phyloP scores from a whole-genome alignment of 2,797 vertebrate genomes.

The Sebastes oblongus region DNA sequence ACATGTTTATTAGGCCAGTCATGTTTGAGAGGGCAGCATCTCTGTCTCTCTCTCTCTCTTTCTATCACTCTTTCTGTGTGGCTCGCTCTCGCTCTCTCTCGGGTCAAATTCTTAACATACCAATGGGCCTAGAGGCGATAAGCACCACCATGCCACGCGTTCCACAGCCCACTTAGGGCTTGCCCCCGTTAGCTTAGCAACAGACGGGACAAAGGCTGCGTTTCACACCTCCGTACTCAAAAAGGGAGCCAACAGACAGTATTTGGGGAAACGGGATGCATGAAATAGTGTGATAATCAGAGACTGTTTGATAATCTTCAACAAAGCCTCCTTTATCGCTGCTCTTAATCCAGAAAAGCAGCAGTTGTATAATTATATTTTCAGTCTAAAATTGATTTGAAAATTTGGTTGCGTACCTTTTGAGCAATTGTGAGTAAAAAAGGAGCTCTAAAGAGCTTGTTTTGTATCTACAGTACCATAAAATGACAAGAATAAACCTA shows the following conservation, averaged over 20 bases:
- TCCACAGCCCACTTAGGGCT: slow-evolving; percentile 76
- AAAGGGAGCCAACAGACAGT: slow-evolving; percentile 22
- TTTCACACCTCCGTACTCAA: slow-evolving; percentile 54
- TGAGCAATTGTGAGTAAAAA: neutral
- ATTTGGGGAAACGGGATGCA: slow-evolving; percentile 4
- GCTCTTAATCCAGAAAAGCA: neutral
- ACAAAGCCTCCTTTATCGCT: neutral
- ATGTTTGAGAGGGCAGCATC: slow-evolving; percentile 53
- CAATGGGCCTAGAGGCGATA: slow-evolving; percentile 70
- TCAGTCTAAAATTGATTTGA: neutral
- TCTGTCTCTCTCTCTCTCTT: slow-evolving; percentile 15
- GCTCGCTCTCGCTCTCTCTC: slow-evolving; percentile 31
- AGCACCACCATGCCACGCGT: slow-evolving; percentile 75
- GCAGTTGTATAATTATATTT: neutral
- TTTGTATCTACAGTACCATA: neutral
- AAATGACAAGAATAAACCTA: neutral
- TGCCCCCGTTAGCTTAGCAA: slow-evolving; percentile 73
- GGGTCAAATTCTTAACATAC: slow-evolving; percentile 79
- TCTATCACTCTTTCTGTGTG: slow-evolving; percentile 47
- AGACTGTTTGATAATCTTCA: neutral
- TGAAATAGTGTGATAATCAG: slow-evolving; percentile 1
- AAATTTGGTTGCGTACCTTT: neutral
- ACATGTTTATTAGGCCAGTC: slow-evolving; percentile 58
- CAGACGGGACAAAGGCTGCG: slow-evolving; percentile 61
- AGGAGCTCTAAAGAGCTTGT: neutral